Base-by-base conservation (phyloP, 30 jellyfish, hydroid and myxozoan genomes). In the Chrysaora quinquecirrha region DNA sequence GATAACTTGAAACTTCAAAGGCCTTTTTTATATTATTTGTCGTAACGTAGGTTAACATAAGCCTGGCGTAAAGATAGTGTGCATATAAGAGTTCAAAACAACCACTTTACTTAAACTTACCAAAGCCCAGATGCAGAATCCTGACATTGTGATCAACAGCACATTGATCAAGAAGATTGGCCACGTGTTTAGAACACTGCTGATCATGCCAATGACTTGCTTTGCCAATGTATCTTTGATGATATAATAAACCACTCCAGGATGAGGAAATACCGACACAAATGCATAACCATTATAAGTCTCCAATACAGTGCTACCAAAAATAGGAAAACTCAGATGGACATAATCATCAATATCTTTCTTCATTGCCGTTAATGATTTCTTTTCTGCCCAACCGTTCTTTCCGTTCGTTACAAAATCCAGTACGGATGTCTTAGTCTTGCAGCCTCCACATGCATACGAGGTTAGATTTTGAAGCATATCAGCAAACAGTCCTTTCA, bases 351-450 rank as follows among this genome's bases (percentile, higher is more conserved):
- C 96, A 34, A 87, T 78, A 31, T 87, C 91, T 20, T 68, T 58
- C 71, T 67, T 76, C 80, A 87, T 70, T 34, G 50, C 78, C 19
- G 29, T 43, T 47, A 78, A 23, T 11, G 88, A 70, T 21, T 72
- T 23, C 62, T 87, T 87, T 62, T 62, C 85, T 0, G 96, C 90
- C 88, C 85, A 76, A 1, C 87, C 87, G 50, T 87, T 87, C 80
- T 87, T 87, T 7, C 96, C 96, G 49, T 87, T 78, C 30, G 62
- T 33, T 21, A 21, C 50, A 31, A 43, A 87, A 48, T 87, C 87
- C 18, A 87, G 31, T 3, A 3, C 20, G 30, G 63, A 30, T 25
- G 79, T 18, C 25, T 54, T 64, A 38, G 70, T 50, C 48, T 60
- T 68, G 87, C 96, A 87, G 20, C 35, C 46, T 32, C 83, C 79